These are phyloP conservation scores for Lepilemur ruficaudatus DNA, from an alignment of 2,797 vertebrate genomes.

Conservation along the genomic window DNA sequence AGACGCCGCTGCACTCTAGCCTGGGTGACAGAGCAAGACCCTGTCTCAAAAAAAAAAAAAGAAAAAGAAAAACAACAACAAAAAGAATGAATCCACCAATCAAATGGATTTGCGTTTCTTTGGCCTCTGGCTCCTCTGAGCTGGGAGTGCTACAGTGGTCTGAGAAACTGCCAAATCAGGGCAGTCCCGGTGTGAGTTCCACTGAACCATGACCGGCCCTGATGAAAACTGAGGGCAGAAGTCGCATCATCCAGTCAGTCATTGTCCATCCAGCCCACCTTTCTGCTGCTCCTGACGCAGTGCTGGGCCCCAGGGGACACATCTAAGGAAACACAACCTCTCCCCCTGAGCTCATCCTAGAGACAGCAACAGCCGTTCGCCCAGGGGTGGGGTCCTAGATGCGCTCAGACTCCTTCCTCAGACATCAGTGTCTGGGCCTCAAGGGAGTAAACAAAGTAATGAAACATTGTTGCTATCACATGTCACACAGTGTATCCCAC, in stretches of 20 bases:
- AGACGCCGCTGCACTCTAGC: too few relatives aligned
- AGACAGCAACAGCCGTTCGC: too few relatives aligned
- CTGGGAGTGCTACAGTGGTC: too few relatives aligned
- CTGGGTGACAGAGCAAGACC: too few relatives aligned
- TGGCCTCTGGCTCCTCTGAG: too few relatives aligned
- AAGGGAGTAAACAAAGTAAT: background rate
- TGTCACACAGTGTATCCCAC: background rate
- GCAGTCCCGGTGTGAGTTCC: too few relatives aligned
- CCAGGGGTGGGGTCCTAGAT: background rate
- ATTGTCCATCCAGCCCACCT: too few relatives aligned
- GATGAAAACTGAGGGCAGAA: background rate
- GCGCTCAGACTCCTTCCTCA: background rate
- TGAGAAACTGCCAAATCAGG: too few relatives aligned
- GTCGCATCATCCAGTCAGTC: background rate
- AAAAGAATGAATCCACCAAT: too few relatives aligned
- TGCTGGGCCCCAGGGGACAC: background rate
- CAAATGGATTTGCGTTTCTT: too few relatives aligned
- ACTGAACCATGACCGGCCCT: background rate
- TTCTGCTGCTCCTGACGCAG: background rate
- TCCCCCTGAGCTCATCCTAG: background rate
- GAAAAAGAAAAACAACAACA: too few relatives aligned
- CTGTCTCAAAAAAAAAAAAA: too few relatives aligned
- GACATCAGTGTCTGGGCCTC: background rate
- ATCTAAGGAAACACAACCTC: background rate
- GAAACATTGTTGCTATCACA: background rate